phyloP scores from a whole-genome alignment of 2,113 vertebrate species.

The Synodontis membranacea region DNA sequence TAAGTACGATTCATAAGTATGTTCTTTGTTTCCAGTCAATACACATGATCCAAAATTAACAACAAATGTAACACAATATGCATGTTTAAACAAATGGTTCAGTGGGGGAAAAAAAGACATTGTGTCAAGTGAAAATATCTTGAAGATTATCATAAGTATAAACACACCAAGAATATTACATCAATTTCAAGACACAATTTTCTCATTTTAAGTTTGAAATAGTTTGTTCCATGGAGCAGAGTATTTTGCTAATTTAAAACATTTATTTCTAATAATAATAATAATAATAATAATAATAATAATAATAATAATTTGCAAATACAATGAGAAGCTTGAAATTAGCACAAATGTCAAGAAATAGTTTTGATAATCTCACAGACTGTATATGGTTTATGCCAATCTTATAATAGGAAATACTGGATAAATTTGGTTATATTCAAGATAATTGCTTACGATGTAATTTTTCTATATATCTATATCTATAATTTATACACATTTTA shows the following conservation, averaged over 20 bases:
- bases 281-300: background rate
- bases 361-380: background rate
- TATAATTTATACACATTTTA: background rate
- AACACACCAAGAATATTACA: background rate
- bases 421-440: background rate
- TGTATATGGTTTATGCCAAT: background rate
- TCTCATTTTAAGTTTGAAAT: background rate
- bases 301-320: background rate
- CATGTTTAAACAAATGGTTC: background rate
- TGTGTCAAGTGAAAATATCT: background rate
- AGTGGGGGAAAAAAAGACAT: no score
- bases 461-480: no score
- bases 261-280: no score
- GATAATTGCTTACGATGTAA: background rate
- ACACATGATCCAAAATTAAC: background rate
- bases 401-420: background rate
- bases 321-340: background rate
- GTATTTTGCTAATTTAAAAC: background rate
- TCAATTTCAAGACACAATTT: background rate
- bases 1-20: constrained; percentile 47
- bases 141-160: background rate
- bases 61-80: background rate
- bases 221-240: no score
- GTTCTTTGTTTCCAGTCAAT: constrained; percentile 32
- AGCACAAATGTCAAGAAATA: background rate